These are phyloP conservation scores for Dryocosmus kuriphilus DNA, from an alignment of 2,888 invertebrate genomes.

Conservation along the genomic window DNA sequence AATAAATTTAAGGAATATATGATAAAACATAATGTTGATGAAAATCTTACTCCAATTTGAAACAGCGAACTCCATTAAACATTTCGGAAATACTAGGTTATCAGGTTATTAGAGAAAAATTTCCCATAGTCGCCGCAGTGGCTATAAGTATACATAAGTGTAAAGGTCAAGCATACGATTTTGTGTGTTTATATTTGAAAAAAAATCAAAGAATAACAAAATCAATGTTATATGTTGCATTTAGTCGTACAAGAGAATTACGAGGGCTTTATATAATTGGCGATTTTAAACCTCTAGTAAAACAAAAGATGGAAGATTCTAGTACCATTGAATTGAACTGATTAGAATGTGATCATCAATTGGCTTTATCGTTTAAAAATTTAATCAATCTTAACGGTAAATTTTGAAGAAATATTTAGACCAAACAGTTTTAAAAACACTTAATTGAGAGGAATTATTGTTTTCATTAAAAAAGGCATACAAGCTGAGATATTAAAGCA, in stretches of 20 bases:
- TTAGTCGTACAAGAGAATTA: neutral
- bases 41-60: neutral
- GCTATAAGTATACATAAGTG: conserved; percentile 49
- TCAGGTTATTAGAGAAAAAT: conserved; percentile 41
- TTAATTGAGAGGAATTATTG: no score
- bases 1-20: no score
- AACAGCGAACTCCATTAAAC: neutral
- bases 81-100: neutral
- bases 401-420: no score
- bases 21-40: conserved; percentile 9
- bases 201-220: neutral
- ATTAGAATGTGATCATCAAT: no score
- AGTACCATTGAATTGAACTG: no score
- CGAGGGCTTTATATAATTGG: conserved; percentile 24
- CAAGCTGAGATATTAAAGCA: no score
- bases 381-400: no score
- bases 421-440: no score
- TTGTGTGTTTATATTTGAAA: conserved; percentile 16
- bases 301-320: no score
- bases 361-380: no score
- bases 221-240: conserved; percentile 35
- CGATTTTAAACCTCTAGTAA: neutral
- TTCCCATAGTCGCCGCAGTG: conserved; percentile 47
- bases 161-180: conserved; percentile 39
- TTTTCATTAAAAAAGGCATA: no score